Conservation (phyloP, 2,113 vertebrate genomes). For the Aplodontia rufa region DNA sequence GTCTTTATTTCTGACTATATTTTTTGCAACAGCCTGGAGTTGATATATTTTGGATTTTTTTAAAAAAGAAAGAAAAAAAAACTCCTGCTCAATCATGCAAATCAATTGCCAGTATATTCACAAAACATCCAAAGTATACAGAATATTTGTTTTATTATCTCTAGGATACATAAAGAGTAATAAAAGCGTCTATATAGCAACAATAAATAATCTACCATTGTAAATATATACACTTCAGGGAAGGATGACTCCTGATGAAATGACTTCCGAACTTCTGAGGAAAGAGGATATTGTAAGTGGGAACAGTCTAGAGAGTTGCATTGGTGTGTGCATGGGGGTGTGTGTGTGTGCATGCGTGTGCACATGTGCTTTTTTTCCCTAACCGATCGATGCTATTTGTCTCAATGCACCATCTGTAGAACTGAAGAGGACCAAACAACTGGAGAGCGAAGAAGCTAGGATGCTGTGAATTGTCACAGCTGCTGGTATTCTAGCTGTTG, state of each 20-base stretch:
- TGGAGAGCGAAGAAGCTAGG: neutral
- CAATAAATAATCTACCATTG: neutral
- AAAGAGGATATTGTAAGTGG: neutral
- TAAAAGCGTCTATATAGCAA: neutral
- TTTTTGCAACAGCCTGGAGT: conserved; percentile 14
- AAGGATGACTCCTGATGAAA: conserved; percentile 31
- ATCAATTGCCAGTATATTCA: conserved; percentile 5
- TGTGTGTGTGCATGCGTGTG: too few species aligned
- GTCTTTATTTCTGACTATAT: conserved; percentile 42
- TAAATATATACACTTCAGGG: neutral
- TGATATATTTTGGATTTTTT: conserved; percentile 7
- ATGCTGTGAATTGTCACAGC: neutral
- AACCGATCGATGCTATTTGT: neutral
- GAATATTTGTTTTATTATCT: conserved; percentile 14
- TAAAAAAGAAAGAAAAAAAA: neutral
- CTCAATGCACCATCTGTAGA: neutral
- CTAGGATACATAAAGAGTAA: neutral
- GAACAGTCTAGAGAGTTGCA: neutral
- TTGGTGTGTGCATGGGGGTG: neutral
- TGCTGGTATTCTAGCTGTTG: neutral
- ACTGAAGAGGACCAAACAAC: neutral
- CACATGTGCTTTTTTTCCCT: neutral
- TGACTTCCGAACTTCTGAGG: conserved; percentile 43
- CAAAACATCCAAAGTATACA: conserved; percentile 3
- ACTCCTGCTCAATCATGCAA: neutral